Evolutionary conservation across 2,888 invertebrate genomes (phyloP), one percentile per base, ranked within the genome.

Genomic region (Cheilosia grossa): DNA sequence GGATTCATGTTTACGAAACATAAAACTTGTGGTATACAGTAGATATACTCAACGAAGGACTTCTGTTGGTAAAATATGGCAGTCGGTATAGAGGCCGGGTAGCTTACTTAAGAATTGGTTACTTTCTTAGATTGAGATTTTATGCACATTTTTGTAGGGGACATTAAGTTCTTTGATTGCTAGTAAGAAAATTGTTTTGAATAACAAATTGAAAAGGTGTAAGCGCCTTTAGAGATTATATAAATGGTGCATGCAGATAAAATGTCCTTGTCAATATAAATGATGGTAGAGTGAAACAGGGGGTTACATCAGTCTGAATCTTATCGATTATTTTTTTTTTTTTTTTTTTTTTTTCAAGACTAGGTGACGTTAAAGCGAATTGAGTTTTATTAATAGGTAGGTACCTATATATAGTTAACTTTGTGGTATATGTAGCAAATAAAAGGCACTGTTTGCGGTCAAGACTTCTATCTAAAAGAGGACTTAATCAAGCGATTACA

Each of bases 1-100:
- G 30, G 30, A 40, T 19, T 58, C 56, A 58, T 59, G 72, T 53
- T 73, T 66, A 61, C 42, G 7, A 53, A 72, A 44, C 51, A 47
- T 58, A 64, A 56, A 59, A 10, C 17, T 54, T 27, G 19, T 58
- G 13, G 40, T 49, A 6, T 19, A 3, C 7, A 51, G 13, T 51
- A n/a, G n/a, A n/a, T n/a, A 9, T 9, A 44, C 13, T 44, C 27
- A n/a, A 21, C 10, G 15, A 64, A 17, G 4, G 51, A 64, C 10
- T 51, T 51, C 30, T 21, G n/a, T 37, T 5, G 13, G 9, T n/a
- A 24, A 33, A 42, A 42, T 66, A n/a, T 51, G 19, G 15, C 15
- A 27, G 21, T 27, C 24, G 9, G 13, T 7, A 24, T n/a, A 21
- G 17, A 27, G 67, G 7, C 9, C 24, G 47, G 9, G 19, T 58